These are phyloP conservation scores for Solenodon paradoxus DNA, from an alignment of 2,113 vertebrate genomes.

Conservation along the genomic window DNA sequence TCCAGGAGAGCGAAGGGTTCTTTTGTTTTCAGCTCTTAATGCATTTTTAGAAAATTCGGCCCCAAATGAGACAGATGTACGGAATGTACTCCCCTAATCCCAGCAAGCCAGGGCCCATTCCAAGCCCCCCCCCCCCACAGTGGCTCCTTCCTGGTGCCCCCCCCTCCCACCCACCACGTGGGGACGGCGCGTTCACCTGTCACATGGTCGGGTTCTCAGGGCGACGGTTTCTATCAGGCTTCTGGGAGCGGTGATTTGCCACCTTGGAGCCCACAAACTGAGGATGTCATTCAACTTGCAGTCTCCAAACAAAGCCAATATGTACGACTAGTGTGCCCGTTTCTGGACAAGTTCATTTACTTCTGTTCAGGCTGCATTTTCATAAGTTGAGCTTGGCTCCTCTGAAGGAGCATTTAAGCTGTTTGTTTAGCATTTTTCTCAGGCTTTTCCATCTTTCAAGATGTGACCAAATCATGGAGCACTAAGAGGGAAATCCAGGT, in stretches of 20 bases:
- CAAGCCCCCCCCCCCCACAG: background rate
- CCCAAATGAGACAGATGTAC: background rate
- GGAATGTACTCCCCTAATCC: background rate
- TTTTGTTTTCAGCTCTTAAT: constrained; percentile 30
- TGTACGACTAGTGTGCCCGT: background rate
- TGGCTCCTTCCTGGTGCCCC: background rate
- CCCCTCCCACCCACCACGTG: no score
- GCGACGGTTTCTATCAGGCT: background rate
- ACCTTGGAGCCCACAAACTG: constrained; percentile 9
- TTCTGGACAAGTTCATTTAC: background rate
- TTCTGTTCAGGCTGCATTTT: constrained; percentile 13
- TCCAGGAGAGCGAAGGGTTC: background rate
- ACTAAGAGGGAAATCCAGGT: constrained; percentile 13
- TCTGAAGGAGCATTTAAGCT: background rate
- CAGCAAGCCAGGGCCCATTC: background rate
- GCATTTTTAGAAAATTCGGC: background rate
- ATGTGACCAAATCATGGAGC: constrained; percentile 18
- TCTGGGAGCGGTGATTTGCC: constrained; percentile 9
- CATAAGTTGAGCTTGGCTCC: background rate
- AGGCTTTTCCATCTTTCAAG: background rate
- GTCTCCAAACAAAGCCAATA: constrained; percentile 42
- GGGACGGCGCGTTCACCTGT: no score
- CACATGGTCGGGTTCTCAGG: background rate
- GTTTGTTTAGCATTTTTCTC: constrained; percentile 36
- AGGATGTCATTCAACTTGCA: background rate